Evolutionary conservation across 2,888 invertebrate species (phyloP).

Genomic region (Lithophane socia): DNA sequence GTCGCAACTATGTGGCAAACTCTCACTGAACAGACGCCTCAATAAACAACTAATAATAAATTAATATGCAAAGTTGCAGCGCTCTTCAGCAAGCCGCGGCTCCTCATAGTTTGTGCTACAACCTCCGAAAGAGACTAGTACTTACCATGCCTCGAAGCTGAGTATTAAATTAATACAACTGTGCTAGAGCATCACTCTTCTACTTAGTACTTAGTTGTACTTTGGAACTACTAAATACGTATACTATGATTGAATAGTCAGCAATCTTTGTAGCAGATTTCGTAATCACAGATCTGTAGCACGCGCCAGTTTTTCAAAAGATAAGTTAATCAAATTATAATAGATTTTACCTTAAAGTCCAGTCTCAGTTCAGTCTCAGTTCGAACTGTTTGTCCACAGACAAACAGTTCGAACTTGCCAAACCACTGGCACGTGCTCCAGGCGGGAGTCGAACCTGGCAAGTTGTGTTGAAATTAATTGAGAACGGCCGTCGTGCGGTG

Average conservation of each 20-base stretch:
- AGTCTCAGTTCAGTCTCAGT: too few species aligned
- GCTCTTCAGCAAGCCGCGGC: slow-evolving; percentile 5
- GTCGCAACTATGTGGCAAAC: slow-evolving; percentile 48
- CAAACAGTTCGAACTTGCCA: slow-evolving; percentile 60
- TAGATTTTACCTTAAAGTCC: neutral
- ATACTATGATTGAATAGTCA: too few species aligned
- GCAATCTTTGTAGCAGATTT: neutral
- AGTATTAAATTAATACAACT: slow-evolving; percentile 4
- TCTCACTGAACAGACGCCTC: slow-evolving; percentile 50
- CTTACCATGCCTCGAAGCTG: slow-evolving; percentile 3
- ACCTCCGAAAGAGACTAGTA: neutral
- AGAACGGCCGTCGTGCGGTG: slow-evolving; percentile 57
- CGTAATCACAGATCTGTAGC: neutral
- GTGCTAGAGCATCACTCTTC: neutral
- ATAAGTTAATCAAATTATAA: neutral
- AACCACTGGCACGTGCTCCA: slow-evolving; percentile 49
- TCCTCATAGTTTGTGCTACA: slow-evolving; percentile 33
- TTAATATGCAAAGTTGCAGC: slow-evolving; percentile 67
- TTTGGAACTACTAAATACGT: neutral
- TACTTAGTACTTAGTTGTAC: neutral
- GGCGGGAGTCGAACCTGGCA: slow-evolving; percentile 58
- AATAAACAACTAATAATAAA: slow-evolving; percentile 71
- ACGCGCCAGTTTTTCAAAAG: neutral
- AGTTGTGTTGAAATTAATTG: slow-evolving; percentile 69
- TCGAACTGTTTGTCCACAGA: slow-evolving; percentile 4